phyloP scores from a whole-genome alignment of 2,797 vertebrate genomes.

The Peromyscus attwateri region DNA sequence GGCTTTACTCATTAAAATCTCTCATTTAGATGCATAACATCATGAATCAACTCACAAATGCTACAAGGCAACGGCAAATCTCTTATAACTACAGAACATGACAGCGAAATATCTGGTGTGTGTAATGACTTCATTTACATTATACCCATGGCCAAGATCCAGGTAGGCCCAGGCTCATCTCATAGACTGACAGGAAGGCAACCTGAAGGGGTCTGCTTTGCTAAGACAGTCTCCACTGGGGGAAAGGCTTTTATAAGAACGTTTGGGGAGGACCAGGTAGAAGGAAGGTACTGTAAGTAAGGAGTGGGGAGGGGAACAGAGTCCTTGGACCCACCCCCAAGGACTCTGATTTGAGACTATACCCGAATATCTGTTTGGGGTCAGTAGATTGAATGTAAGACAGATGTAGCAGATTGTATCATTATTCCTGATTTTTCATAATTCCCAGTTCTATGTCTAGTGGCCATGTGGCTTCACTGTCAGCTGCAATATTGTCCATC shows the following conservation, averaged over 20 bases:
- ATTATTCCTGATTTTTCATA: not conserved
- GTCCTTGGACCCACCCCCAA: not conserved
- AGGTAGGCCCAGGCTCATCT: not conserved
- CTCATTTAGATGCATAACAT: not conserved
- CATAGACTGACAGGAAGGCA: not conserved
- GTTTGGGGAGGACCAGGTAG: not conserved
- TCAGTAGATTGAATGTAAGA: not conserved
- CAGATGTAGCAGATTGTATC: not conserved
- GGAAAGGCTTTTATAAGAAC: not conserved
- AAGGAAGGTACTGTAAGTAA: not conserved
- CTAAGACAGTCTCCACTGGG: not conserved
- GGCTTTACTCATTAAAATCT: slow-evolving; percentile 6
- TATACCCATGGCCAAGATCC: not conserved
- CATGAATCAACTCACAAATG: slow-evolving; percentile 49
- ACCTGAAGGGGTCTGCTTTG: not conserved
- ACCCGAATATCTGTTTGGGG: not conserved
- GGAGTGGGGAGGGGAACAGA: not conserved
- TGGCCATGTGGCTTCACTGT: not conserved
- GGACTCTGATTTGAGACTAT: not conserved
- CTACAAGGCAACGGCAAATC: not conserved
- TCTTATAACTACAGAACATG: not conserved
- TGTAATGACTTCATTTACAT: not conserved
- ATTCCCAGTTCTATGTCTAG: not conserved
- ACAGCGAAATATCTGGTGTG: not conserved
- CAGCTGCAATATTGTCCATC: not conserved